These are phyloP conservation scores for Drosophila cyrtoloma DNA, from an alignment of 2,888 invertebrate genomes.

Conservation along the genomic window DNA sequence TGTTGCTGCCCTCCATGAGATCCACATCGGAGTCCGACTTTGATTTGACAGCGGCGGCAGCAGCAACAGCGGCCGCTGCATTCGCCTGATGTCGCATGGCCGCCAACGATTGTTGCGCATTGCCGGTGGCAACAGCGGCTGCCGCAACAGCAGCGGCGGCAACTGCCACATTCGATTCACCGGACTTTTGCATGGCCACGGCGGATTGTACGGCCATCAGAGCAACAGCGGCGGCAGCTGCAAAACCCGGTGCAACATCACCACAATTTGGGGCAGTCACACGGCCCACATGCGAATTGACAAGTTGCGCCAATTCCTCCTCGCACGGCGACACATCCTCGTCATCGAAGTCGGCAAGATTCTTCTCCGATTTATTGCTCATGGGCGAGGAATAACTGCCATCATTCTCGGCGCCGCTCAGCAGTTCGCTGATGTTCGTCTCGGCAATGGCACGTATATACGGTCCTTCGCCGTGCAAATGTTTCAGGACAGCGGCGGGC, in stretches of 20 bases:
- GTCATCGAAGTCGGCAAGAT: constrained; percentile 97
- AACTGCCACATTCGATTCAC: constrained; percentile 73
- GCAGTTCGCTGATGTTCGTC: constrained; percentile 84
- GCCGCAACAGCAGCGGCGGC: constrained; percentile 80
- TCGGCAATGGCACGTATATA: constrained; percentile 86
- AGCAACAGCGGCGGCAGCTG: constrained; percentile 81
- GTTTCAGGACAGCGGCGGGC: constrained; percentile 84
- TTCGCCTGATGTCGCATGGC: constrained; percentile 71
- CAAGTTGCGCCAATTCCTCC: constrained; percentile 92
- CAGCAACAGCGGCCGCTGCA: constrained; percentile 67
- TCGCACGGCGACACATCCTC: constrained; percentile 96
- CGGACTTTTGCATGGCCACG: constrained; percentile 80
- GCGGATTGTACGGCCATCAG: constrained; percentile 82
- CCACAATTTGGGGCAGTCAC: constrained; percentile 80
- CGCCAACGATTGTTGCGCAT: constrained; percentile 74
- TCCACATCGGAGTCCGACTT: constrained; percentile 79
- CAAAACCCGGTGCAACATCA: constrained; percentile 82
- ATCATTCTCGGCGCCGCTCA: constrained; percentile 89
- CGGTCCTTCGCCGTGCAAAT: constrained; percentile 86
- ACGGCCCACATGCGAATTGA: constrained; percentile 86
- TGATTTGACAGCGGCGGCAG: constrained; percentile 60
- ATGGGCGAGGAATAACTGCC: constrained; percentile 97
- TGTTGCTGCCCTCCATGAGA: constrained; percentile 59
- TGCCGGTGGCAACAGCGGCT: constrained; percentile 77
- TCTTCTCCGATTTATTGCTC: constrained; percentile 97